These are phyloP conservation scores for Rhodophaea formosa DNA, from an alignment of 2,888 invertebrate genomes.

Conservation along the genomic window DNA sequence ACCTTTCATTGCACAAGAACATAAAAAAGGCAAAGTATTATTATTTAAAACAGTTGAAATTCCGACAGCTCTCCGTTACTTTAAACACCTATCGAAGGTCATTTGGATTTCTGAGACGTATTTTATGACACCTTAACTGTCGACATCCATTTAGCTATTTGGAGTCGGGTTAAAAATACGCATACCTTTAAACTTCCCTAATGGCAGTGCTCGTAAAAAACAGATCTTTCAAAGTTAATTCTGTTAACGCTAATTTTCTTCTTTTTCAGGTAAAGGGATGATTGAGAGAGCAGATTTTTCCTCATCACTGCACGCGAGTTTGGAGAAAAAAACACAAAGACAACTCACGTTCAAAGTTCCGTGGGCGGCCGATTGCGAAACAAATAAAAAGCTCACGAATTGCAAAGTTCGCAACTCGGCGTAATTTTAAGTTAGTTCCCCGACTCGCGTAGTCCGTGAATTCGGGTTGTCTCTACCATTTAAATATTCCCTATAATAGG, in stretches of 20 bases:
- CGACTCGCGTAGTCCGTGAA: conserved; percentile 61
- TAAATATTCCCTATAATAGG: too few species aligned
- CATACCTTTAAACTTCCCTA: too few species aligned
- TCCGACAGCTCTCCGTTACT: too few species aligned
- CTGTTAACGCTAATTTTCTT: conserved; percentile 13
- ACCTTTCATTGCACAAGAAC: too few species aligned
- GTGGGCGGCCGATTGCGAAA: conserved; percentile 41
- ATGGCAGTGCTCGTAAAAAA: too few species aligned
- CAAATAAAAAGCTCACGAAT: conserved; percentile 50
- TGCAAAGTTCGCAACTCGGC: conserved; percentile 47
- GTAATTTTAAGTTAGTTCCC: conserved; percentile 66
- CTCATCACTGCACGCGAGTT: conserved; percentile 34
- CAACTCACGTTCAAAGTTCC: conserved; percentile 37
- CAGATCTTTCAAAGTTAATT: not conserved
- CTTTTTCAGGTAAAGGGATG: conserved; percentile 18
- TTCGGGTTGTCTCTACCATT: conserved; percentile 52
- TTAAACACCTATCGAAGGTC: too few species aligned
- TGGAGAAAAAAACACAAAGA: conserved; percentile 38
- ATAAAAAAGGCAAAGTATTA: too few species aligned
- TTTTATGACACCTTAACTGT: too few species aligned
- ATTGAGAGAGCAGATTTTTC: conserved; percentile 26
- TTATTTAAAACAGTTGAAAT: too few species aligned
- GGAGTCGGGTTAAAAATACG: too few species aligned
- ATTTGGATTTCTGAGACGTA: too few species aligned
- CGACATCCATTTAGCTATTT: too few species aligned